Percentiles rank a stretch among this genome's conserved stretches.
phyloP scores from a whole-genome alignment of 2,888 invertebrate genomes.

The Atethmia centrago region DNA sequence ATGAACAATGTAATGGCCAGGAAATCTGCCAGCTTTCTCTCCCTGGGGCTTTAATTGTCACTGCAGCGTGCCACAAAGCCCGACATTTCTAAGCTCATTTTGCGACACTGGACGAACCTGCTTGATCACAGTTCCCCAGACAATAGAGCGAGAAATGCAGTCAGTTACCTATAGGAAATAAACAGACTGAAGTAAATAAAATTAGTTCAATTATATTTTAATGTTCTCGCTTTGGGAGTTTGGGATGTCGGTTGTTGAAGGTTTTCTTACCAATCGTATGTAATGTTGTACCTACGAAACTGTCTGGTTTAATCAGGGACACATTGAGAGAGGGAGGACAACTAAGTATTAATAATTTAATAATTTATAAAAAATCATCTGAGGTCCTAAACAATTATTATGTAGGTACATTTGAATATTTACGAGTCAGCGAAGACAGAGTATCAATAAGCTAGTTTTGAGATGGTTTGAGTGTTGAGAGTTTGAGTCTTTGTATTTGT shows the following conservation, averaged over 20 bases:
- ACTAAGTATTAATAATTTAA: no score
- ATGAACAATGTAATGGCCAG: not conserved
- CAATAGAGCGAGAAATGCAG: not conserved
- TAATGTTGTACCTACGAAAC: not conserved
- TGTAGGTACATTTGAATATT: no score
- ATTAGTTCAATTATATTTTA: not conserved
- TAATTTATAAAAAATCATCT: no score
- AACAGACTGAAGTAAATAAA: not conserved
- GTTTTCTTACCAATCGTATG: no score
- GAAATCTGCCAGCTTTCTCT: not conserved
- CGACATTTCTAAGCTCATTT: not conserved
- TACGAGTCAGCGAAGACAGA: no score
- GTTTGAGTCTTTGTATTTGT: not conserved
- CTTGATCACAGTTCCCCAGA: not conserved
- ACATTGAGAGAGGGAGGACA: not conserved
- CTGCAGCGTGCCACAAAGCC: not conserved
- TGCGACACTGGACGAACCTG: not conserved
- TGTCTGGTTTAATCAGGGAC: not conserved
- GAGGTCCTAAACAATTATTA: no score
- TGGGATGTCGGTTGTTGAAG: not conserved
- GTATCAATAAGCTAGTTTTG: no score
- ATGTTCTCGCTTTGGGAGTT: not conserved
- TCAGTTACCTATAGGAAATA: not conserved
- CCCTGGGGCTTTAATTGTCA: not conserved
- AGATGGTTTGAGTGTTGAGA: no score